Evolutionary conservation across 2,888 invertebrate genomes (phyloP).

Genomic region (Axea sp.): DNA sequence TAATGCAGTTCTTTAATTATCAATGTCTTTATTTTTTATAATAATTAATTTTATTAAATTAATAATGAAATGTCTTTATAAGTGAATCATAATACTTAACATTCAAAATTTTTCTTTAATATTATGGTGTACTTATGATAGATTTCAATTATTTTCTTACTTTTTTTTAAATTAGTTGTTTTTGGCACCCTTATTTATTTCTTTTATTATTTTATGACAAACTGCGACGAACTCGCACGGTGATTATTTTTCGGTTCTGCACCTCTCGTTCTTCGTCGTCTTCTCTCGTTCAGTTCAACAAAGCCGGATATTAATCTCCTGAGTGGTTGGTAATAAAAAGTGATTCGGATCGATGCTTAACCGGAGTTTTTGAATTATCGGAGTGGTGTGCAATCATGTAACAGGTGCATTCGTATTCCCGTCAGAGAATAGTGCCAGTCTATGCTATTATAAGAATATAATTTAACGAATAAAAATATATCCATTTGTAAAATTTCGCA

Average conservation of each 20-base stretch:
- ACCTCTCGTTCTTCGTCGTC: slow-evolving; percentile 58
- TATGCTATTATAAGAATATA: slow-evolving; percentile 55
- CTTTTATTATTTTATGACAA: slow-evolving; percentile 60
- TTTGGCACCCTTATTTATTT: slow-evolving; percentile 54
- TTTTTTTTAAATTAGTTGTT: slow-evolving; percentile 36
- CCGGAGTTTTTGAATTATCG: slow-evolving; percentile 63
- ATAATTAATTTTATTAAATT: too few species aligned
- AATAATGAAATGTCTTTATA: too few species aligned
- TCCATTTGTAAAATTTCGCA: slow-evolving; percentile 16
- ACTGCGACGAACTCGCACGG: slow-evolving; percentile 54
- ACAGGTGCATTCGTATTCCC: slow-evolving; percentile 62
- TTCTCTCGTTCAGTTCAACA: slow-evolving; percentile 60
- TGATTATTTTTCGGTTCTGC: slow-evolving; percentile 61
- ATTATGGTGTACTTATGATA: slow-evolving; percentile 1
- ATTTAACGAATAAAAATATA: slow-evolving; percentile 45
- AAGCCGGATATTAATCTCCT: slow-evolving; percentile 63
- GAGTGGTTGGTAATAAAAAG: slow-evolving; percentile 63
- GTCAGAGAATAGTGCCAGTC: slow-evolving; percentile 44
- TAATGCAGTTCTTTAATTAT: too few species aligned
- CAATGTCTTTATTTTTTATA: too few species aligned
- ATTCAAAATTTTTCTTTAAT: too few species aligned
- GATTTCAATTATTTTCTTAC: slow-evolving; percentile 41
- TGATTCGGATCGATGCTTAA: slow-evolving; percentile 63
- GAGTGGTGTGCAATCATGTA: slow-evolving; percentile 61
- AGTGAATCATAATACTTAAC: too few species aligned